A percentile compares a stretch with the other conserved stretches of the same genome.
These are phyloP conservation scores for Coelopa frigida DNA, from an alignment of 1,140 invertebrate species.

Conservation along the genomic window DNA sequence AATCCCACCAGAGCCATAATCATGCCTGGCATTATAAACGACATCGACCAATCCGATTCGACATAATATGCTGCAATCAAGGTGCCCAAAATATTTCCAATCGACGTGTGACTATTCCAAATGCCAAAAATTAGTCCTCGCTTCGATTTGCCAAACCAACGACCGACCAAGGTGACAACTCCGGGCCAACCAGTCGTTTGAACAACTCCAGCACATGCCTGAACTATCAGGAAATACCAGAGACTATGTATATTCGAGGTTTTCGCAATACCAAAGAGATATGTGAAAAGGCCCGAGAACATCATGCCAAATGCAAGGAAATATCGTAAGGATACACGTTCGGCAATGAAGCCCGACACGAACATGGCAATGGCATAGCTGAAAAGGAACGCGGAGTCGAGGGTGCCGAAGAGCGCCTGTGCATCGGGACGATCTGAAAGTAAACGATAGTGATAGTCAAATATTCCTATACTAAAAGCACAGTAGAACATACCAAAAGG, in stretches of 20 bases:
- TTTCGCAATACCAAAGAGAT: constrained; percentile 83
- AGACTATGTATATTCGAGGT: constrained; percentile 76
- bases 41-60: constrained; percentile 79
- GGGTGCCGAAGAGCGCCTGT: constrained; percentile 70
- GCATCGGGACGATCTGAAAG: constrained; percentile 70
- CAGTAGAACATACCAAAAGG: constrained; percentile 70
- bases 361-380: constrained; percentile 93
- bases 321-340: constrained; percentile 83
- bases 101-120: constrained; percentile 94
- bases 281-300: constrained; percentile 77
- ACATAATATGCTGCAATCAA: constrained; percentile 81
- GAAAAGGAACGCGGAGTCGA: constrained; percentile 91
- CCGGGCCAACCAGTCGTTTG: constrained; percentile 86
- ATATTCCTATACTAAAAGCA: background rate
- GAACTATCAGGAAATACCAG: constrained; percentile 74
- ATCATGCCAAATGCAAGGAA: constrained; percentile 89
- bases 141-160: constrained; percentile 93
- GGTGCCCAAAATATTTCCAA: constrained; percentile 88
- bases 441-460: constrained; percentile 2
- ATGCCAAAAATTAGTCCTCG: constrained; percentile 90
- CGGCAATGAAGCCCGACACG: constrained; percentile 79
- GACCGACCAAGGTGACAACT: constrained; percentile 86
- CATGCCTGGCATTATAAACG: constrained; percentile 86
- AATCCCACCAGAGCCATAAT: constrained; percentile 74
- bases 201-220: constrained; percentile 74